phyloP scores from a whole-genome alignment of 2,888 invertebrate species.

The Cantharis nigra region DNA sequence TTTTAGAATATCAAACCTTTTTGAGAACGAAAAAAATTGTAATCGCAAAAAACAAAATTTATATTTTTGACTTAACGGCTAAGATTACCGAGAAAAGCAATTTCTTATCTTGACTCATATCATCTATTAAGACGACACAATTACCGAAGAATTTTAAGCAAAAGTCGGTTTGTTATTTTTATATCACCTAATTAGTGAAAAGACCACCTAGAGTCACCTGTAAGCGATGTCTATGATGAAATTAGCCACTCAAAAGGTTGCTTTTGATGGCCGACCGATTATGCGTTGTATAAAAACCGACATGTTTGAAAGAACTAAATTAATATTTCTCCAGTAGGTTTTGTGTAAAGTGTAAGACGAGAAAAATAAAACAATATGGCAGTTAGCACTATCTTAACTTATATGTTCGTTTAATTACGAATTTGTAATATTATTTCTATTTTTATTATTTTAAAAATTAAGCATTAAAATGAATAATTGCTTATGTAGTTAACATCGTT shows the following conservation, averaged over 20 bases:
- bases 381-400: background rate
- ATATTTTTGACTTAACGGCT: constrained; percentile 5
- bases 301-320: background rate
- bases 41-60: constrained; percentile 15
- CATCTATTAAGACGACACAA: constrained; percentile 22
- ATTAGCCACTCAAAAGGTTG: constrained; percentile 29
- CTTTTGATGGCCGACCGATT: constrained; percentile 20
- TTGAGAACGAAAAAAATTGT: constrained; percentile 1
- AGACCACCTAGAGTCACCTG: constrained; percentile 34
- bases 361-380: background rate
- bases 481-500: background rate
- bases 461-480: background rate
- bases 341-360: too few species aligned
- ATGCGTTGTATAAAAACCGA: background rate
- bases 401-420: background rate
- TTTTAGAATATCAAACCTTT: constrained; percentile 21
- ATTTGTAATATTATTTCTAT: background rate
- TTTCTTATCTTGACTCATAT: constrained; percentile 15
- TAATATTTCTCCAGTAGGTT: too few species aligned
- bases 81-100: constrained; percentile 14
- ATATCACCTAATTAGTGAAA: constrained; percentile 36
- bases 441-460: background rate
- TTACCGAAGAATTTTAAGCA: constrained; percentile 22
- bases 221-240: constrained; percentile 18
- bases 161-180: constrained; percentile 30